A percentile compares a stretch with the other conserved stretches of the same genome.
Conservation (phyloP, 2,113 vertebrate genomes). For the Columba livia region DNA sequence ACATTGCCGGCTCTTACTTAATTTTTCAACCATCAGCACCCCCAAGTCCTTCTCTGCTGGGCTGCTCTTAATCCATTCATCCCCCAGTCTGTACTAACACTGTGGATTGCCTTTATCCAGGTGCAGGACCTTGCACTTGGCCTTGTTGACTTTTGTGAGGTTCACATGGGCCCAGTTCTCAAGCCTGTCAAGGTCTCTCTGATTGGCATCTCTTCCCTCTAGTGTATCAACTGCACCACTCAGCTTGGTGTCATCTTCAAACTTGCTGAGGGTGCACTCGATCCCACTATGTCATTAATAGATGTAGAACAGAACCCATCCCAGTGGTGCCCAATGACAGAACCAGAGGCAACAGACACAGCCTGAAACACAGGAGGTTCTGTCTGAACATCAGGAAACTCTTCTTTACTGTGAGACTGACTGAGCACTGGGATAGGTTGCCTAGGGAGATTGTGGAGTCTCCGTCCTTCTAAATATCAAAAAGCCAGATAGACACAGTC, state of each 20-base stretch:
- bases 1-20: background rate
- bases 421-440: background rate
- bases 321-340: background rate
- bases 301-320: background rate
- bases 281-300: background rate
- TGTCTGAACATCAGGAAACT: background rate
- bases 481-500: accelerated
- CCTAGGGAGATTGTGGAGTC: background rate
- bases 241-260: background rate
- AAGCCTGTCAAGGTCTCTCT: background rate
- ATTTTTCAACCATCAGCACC: background rate
- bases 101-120: background rate
- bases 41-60: too few species aligned
- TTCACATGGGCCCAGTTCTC: background rate
- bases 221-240: background rate
- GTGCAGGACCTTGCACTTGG: background rate
- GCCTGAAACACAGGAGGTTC: background rate
- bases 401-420: background rate
- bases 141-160: background rate
- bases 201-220: background rate
- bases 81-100: background rate
- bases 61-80: background rate
- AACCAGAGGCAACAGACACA: background rate
- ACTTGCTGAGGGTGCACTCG: background rate
- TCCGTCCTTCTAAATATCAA: background rate